Evolutionary conservation across 2,797 vertebrate genomes (phyloP).

Genomic region (Mormyrus proboscirostris): DNA sequence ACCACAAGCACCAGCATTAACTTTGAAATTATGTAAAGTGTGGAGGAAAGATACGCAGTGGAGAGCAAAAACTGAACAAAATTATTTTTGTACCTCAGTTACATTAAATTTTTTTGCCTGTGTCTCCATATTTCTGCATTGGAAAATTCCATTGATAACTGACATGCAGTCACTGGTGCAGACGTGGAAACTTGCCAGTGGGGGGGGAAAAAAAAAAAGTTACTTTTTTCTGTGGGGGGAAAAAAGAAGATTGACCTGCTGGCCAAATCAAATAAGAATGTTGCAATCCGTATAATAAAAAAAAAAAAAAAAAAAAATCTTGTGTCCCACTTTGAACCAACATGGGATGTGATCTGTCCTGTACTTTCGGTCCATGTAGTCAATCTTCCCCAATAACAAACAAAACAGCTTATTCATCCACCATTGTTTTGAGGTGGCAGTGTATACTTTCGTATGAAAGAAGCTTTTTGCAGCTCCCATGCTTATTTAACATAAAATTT

Average conservation of each 20-base stretch:
- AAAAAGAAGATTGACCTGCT: background rate
- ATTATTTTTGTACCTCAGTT: background rate
- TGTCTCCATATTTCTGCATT: background rate
- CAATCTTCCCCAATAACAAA: background rate
- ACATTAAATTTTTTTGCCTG: background rate
- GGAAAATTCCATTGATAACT: background rate
- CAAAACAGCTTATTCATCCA: background rate
- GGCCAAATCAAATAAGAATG: background rate
- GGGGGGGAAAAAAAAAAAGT: background rate
- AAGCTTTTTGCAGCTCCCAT: background rate
- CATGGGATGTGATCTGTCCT: background rate
- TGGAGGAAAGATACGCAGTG: background rate
- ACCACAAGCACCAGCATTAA: background rate
- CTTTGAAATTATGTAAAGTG: background rate
- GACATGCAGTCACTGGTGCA: background rate
- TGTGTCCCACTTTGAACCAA: background rate
- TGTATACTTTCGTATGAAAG: background rate
- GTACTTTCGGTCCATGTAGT: background rate
- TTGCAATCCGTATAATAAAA: background rate
- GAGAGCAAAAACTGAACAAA: background rate
- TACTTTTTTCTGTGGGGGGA: background rate
- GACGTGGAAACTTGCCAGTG: background rate
- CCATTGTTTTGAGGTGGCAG: background rate
- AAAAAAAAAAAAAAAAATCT: background rate
- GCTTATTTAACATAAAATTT: background rate